phyloP scores from a whole-genome alignment of 2,888 invertebrate species.

The Petrolisthes cinctipes region DNA sequence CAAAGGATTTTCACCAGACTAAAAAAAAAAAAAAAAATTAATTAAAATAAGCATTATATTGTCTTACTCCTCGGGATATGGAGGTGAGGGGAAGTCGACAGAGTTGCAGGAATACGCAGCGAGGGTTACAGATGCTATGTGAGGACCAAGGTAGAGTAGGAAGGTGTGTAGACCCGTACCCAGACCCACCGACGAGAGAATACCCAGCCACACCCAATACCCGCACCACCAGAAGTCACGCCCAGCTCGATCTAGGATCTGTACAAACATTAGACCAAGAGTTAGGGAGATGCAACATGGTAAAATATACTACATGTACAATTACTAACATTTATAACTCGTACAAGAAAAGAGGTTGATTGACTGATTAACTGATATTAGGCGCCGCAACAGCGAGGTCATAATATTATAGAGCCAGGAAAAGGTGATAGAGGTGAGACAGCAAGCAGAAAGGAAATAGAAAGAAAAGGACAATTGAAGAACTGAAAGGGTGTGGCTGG shows the following conservation, averaged over 20 bases:
- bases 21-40: no score
- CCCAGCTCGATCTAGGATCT: slow-evolving; percentile 69
- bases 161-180: slow-evolving; percentile 99
- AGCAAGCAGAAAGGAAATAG: no score
- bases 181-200: slow-evolving; percentile 91
- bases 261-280: not conserved
- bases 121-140: slow-evolving; percentile 97
- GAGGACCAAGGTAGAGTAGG: slow-evolving; percentile 97
- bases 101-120: slow-evolving; percentile 98
- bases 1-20: no score
- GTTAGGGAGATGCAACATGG: not conserved
- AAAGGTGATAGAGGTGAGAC: no score
- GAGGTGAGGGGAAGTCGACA: slow-evolving; percentile 95
- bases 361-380: no score
- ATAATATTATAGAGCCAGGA: no score
- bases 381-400: no score
- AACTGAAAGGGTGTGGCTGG: no score
- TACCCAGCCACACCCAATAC: slow-evolving; percentile 83
- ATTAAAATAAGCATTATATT: no score
- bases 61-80: slow-evolving; percentile 39
- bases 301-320: not conserved
- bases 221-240: slow-evolving; percentile 78
- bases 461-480: no score
- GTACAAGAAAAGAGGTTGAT: no score
- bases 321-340: not conserved